phyloP scores from a whole-genome alignment of 2,888 invertebrate species.

The Piscicola geometra region DNA sequence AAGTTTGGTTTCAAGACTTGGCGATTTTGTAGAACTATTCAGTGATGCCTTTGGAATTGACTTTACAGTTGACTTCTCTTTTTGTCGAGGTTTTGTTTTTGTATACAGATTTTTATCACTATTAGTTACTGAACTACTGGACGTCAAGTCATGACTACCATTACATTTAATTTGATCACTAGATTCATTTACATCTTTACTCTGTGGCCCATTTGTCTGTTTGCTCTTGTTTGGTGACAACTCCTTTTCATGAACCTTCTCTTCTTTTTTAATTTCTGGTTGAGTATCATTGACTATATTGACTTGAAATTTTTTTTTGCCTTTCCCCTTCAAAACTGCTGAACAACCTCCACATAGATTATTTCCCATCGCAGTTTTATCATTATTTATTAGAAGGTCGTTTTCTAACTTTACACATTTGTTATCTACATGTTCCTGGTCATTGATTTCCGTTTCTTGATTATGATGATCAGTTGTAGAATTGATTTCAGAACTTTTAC shows the following conservation, averaged over 20 bases:
- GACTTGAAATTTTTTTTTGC: conserved; percentile 15
- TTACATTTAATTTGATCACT: no score
- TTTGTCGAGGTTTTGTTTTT: not conserved
- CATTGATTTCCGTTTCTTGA: not conserved
- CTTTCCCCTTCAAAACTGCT: conserved; percentile 1
- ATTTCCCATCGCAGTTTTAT: not conserved
- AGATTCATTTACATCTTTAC: no score
- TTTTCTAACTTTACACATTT: not conserved
- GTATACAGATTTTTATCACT: no score
- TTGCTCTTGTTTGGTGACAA: not conserved
- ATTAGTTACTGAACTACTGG: no score
- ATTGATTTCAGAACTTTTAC: not conserved
- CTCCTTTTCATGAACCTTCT: not conserved
- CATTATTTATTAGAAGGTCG: not conserved
- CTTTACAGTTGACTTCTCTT: not conserved
- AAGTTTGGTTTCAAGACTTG: not conserved
- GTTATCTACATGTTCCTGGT: not conserved
- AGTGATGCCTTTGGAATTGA: not conserved
- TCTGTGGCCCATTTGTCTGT: no score
- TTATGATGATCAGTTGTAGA: not conserved
- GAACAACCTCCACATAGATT: not conserved
- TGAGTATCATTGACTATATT: not conserved
- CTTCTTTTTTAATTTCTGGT: no score
- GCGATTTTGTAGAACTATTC: not conserved
- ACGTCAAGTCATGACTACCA: no score